Conservation (phyloP, 2,113 vertebrate genomes). For the Pygoscelis antarcticus region DNA sequence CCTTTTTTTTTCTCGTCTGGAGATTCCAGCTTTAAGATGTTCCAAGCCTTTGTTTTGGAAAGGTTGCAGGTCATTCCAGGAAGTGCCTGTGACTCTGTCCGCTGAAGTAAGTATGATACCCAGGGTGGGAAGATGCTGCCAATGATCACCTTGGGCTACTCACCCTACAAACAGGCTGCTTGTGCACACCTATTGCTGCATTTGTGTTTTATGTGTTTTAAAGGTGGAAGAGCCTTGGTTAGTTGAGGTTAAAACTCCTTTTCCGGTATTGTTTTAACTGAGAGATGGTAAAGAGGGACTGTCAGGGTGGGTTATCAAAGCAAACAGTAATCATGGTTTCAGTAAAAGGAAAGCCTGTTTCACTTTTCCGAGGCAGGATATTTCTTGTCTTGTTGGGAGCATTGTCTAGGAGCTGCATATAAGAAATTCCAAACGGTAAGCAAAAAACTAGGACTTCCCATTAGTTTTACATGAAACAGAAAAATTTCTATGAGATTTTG, state of each 20-base stretch:
- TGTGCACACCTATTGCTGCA: not conserved
- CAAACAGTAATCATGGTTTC: not conserved
- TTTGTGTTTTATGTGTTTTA: not conserved
- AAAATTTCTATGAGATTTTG: not conserved
- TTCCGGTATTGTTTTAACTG: not conserved
- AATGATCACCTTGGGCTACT: not conserved
- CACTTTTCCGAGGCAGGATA: not conserved
- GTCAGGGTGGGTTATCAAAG: not conserved
- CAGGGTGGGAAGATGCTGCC: not conserved
- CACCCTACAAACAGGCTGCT: not conserved
- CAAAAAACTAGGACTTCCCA: not conserved
- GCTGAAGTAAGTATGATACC: fast-evolving
- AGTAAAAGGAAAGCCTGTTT: not conserved
- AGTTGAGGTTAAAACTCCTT: not conserved
- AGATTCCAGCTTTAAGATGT: not conserved
- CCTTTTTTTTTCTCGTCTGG: not conserved
- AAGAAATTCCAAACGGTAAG: not conserved
- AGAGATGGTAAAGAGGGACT: not conserved
- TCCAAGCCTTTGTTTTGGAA: not conserved
- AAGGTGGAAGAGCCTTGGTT: not conserved
- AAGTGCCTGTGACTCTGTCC: not conserved
- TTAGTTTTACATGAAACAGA: not conserved
- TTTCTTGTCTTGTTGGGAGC: not conserved
- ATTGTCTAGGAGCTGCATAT: not conserved
- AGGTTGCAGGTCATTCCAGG: not conserved